Conservation (phyloP, 2,113 vertebrate species). For the Suncus etruscus region DNA sequence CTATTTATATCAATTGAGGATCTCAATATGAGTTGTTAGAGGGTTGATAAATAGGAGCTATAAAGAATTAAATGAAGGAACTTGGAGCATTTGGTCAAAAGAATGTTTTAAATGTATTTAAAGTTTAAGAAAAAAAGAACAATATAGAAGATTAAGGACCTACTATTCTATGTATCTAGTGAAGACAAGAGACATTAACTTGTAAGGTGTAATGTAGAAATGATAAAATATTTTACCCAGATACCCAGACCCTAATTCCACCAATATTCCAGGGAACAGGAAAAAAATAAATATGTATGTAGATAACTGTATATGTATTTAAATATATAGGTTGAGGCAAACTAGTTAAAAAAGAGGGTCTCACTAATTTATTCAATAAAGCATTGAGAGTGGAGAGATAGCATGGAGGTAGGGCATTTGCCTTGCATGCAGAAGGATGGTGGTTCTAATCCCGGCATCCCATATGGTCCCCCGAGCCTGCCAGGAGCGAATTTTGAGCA, state of each 20-base stretch:
- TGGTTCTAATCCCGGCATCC: too few species aligned
- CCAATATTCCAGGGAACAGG: background rate
- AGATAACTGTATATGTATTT: too few species aligned
- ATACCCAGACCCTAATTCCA: background rate
- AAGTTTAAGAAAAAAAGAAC: background rate
- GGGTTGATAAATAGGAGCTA: conserved; percentile 15
- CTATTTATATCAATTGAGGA: conserved; percentile 66
- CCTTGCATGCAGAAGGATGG: too few species aligned
- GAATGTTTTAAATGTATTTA: background rate
- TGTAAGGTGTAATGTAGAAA: background rate
- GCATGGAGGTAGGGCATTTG: too few species aligned
- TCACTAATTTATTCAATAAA: background rate
- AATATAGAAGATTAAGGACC: background rate
- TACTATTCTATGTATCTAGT: background rate
- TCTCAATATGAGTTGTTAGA: conserved; percentile 58
- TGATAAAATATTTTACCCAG: background rate
- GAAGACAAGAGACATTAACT: background rate
- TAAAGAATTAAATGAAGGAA: conserved; percentile 61
- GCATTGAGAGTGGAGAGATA: too few species aligned
- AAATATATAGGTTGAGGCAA: background rate
- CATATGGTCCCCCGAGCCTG: too few species aligned
- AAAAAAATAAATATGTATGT: background rate
- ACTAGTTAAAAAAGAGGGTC: background rate
- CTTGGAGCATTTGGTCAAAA: conserved; percentile 32
- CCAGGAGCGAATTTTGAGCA: too few species aligned